Percentiles rank a stretch among this genome's conserved stretches.
These are phyloP conservation scores for Disparrhopalites patrizii DNA, from an alignment of 2,888 invertebrate genomes.

Conservation along the genomic window DNA sequence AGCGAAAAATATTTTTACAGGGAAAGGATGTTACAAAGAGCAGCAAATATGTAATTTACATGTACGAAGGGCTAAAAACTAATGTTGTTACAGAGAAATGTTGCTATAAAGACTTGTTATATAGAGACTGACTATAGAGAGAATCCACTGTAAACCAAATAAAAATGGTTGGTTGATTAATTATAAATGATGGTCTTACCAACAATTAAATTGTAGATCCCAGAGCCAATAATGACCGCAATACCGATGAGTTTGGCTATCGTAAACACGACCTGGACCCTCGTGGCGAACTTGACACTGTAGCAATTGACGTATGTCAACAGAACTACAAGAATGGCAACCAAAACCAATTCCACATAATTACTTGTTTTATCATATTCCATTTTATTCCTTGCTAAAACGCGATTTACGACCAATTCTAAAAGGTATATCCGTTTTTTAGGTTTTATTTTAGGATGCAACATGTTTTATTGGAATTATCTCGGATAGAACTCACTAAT, in stretches of 20 bases:
- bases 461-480: no score
- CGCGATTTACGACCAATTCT: no score
- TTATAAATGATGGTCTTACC: no score
- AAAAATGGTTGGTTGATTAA: not conserved
- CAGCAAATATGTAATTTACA: not conserved
- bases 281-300: slow-evolving; percentile 72
- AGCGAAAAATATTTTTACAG: not conserved
- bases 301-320: slow-evolving; percentile 73
- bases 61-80: no score
- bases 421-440: no score
- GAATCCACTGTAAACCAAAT: no score
- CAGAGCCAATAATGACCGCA: slow-evolving; percentile 69
- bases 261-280: slow-evolving; percentile 74
- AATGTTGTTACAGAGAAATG: no score
- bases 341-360: no score
- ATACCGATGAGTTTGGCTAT: slow-evolving; percentile 73
- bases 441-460: slow-evolving; percentile 1
- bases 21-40: not conserved
- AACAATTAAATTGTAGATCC: slow-evolving; percentile 62
- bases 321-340: slow-evolving; percentile 60
- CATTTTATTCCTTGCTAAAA: no score
- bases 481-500: slow-evolving; percentile 65
- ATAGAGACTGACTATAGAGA: no score
- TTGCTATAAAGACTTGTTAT: no score
- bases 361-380: no score